Evolutionary conservation across 2,888 invertebrate genomes (phyloP).

Genomic region (Meganola albula): DNA sequence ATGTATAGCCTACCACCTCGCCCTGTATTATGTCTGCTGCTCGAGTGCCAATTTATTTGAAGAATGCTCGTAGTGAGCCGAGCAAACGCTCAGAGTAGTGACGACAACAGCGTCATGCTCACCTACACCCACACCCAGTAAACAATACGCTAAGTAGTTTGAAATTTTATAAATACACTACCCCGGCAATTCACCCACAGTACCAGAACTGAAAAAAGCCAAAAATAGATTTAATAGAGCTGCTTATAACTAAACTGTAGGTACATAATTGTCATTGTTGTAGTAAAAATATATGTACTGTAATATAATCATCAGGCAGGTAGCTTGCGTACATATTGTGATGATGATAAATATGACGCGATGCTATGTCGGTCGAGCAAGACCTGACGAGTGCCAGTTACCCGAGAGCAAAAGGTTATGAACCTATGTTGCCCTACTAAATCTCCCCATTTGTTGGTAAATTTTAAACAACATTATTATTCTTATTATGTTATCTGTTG

Average conservation of each 20-base stretch:
- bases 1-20: constrained; percentile 58
- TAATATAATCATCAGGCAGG: constrained; percentile 23
- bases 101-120: constrained; percentile 38
- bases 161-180: constrained; percentile 38
- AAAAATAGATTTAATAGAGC: constrained; percentile 5
- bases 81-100: constrained; percentile 28
- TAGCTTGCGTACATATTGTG: constrained; percentile 27
- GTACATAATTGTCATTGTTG: neutral
- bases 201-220: constrained; percentile 25
- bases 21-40: constrained; percentile 61
- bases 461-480: no score
- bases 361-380: constrained; percentile 44
- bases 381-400: constrained; percentile 56
- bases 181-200: constrained; percentile 36
- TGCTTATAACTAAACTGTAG: no score
- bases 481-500: no score
- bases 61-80: constrained; percentile 45
- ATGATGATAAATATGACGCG: constrained; percentile 45
- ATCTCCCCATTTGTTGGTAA: no score
- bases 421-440: constrained; percentile 42
- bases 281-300: constrained; percentile 4
- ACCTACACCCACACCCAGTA: constrained; percentile 35
- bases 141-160: constrained; percentile 35
- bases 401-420: constrained; percentile 61
- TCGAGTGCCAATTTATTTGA: constrained; percentile 74